phyloP scores from a whole-genome alignment of 1,140 invertebrate genomes.

The Helicorthomorpha holstii region DNA sequence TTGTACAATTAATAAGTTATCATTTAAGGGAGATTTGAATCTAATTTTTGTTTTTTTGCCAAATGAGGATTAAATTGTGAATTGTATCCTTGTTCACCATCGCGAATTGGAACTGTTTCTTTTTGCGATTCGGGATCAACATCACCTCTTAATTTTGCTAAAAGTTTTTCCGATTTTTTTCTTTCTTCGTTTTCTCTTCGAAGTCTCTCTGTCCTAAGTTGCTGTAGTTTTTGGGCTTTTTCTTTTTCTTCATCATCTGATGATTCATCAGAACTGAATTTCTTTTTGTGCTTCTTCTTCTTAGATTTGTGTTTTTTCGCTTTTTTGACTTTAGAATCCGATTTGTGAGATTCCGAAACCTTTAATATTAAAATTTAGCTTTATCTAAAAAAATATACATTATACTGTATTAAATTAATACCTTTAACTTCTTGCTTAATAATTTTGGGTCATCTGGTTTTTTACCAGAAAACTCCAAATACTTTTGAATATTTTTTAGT shows the following conservation, averaged over 20 bases:
- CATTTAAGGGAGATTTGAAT: background rate
- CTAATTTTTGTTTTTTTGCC: conserved; percentile 40
- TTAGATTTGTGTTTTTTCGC: conserved; percentile 20
- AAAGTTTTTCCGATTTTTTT: conserved; percentile 43
- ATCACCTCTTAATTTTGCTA: conserved; percentile 43
- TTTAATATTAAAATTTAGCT: too few species aligned
- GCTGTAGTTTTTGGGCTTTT: conserved; percentile 39
- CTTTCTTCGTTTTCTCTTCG: conserved; percentile 60
- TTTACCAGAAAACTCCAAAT: conserved; percentile 12
- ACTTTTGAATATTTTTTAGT: conserved; percentile 46
- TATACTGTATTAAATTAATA: too few species aligned
- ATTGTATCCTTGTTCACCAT: conserved; percentile 60
- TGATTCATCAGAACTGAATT: conserved; percentile 10
- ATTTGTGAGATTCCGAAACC: too few species aligned
- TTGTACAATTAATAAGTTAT: too few species aligned
- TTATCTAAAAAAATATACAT: too few species aligned
- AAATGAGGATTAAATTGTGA: conserved; percentile 83
- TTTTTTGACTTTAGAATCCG: conserved; percentile 16
- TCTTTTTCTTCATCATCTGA: conserved; percentile 17
- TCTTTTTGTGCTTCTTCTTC: conserved; percentile 14
- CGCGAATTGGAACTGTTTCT: conserved; percentile 11
- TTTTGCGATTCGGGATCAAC: conserved; percentile 9
- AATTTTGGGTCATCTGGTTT: background rate
- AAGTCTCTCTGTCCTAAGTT: conserved; percentile 58
- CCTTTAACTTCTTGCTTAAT: too few species aligned